Base-by-base conservation (phyloP, 2,888 invertebrate genomes). In the Stratiomys singularior region DNA sequence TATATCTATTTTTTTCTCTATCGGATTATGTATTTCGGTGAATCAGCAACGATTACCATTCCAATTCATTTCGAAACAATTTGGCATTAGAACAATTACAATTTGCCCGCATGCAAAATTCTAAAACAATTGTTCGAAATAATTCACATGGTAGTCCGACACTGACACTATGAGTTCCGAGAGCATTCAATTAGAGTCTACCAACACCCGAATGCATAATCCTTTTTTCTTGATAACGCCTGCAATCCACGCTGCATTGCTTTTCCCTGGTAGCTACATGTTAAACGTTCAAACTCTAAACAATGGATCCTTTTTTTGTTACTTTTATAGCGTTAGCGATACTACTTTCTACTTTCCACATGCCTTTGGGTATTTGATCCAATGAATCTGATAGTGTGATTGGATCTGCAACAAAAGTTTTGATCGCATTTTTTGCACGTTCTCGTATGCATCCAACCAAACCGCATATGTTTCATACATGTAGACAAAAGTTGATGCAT, bases 261-360 rank as follows among this genome's bases (percentile, higher is more conserved):
- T 56, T 56, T 9, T 56, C n/a, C n/a, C 18, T 18, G 13, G 18
- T 13, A 18, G 11, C 56, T 56, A 18, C 18, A 56, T 18, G 56
- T 18, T 13, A 56, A 56, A 13, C 56, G 13, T n/a, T 13, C 56
- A 56, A 56, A 56, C 56, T 9, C 56, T 56, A 56, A 56, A n/a
- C 56, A 56, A 56, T 13, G 13, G n/a, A 56, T 9, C 56, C 4
- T 9, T 9, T n/a, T 13, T 9, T n/a, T 18, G 18, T n/a, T n/a
- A 15, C n/a, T 56, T n/a, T 5, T 5, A 18, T 5, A 18, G 56
- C 56, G 11, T 18, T 56, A 18, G 13, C 18, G 56, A 9, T 56
- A 18, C 56, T 56, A 56, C 56, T 56, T 56, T 56, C 56, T 56
- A 56, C 56, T 56, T 56, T 56, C 56, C n/a, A 9, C 56, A n/a